A percentile compares a stretch with the other conserved stretches of the same genome.
phyloP scores from a whole-genome alignment of 2,888 invertebrate genomes.

The Lissonota sp. region DNA sequence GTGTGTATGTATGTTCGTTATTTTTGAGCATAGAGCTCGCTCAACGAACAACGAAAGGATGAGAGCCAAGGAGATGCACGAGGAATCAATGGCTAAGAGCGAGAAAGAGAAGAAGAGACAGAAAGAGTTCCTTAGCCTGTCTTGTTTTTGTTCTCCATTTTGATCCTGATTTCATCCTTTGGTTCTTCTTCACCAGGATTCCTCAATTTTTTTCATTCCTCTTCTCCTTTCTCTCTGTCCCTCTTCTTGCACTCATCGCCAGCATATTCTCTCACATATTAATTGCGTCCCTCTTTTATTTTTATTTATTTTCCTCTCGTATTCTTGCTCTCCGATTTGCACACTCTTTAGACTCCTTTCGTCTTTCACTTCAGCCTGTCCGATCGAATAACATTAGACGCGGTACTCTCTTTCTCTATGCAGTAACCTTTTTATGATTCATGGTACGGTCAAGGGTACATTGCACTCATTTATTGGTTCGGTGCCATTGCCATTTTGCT shows the following conservation, averaged over 20 bases:
- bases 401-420: neutral
- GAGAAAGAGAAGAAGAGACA: conserved; percentile 15
- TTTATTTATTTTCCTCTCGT: conserved; percentile 12
- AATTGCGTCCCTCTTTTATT: conserved; percentile 36
- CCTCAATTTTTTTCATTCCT: conserved; percentile 28
- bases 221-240: conserved; percentile 4
- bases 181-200: conserved; percentile 24
- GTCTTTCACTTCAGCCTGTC: conserved; percentile 55
- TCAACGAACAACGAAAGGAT: conserved; percentile 14
- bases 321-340: conserved; percentile 48
- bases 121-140: neutral
- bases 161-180: conserved; percentile 11
- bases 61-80: conserved; percentile 2
- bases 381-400: conserved; percentile 51
- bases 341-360: conserved; percentile 14
- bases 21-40: too few species aligned
- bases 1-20: neutral
- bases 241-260: conserved; percentile 40
- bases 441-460: neutral
- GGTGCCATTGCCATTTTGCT: neutral
- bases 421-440: neutral
- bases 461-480: conserved; percentile 1
- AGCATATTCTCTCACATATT: conserved; percentile 19
- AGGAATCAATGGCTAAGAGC: conserved; percentile 5
- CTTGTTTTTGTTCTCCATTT: conserved; percentile 32